Base-by-base conservation (phyloP, 2,797 vertebrate species). In the Scyliorhinus canicula region DNA sequence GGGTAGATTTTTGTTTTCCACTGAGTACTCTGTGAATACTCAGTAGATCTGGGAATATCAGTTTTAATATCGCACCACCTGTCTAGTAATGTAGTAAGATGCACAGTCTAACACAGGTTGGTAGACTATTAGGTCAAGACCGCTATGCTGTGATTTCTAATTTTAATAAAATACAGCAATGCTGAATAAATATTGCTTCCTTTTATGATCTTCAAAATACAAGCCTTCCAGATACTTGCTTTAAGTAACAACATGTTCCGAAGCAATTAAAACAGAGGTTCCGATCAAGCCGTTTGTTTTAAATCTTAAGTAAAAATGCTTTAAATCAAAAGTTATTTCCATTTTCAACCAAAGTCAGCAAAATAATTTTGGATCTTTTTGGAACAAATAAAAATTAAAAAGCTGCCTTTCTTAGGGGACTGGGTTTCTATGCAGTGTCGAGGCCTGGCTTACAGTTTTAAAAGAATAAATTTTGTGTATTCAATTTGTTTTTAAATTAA, bases 11-110 rank as follows among this genome's bases (percentile, higher is more conserved):
- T 97, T 98, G 98, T 98, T 98, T 98, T 96, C 97, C 97, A 97
- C 98, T 97, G 97, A 97, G 97, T 97, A 98, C 97, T 98, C 97
- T 97, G 97, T 96, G 97, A 98, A 98, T 97, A 97, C 96, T 97
- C 96, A 95, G 98, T 98, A 97, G 98, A 97, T 97, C 96, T 97
- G 98, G 98, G 98, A 98, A 98, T 98, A 97, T 97, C 95, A 63
- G 96, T 95, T 97, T 98, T 97, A 98, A 98, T 99, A 99, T 98
- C 98, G 98, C 98, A 97, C 98, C 99, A 99, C 99, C 98, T 99
- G 99, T 98, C 98, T 98, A 98, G 98, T 98, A 97, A 96, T 97
- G 98, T 98, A 97, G 97, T 98, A 98, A 98, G 93, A 94, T 94
- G 47, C 93, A 94, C 67, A 71, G 44, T 94, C 44, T 47, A 94